These are phyloP conservation scores for Zoanthus sansibaricus DNA, from an alignment of 92 coral and sea anemone species.

Conservation along the genomic window DNA sequence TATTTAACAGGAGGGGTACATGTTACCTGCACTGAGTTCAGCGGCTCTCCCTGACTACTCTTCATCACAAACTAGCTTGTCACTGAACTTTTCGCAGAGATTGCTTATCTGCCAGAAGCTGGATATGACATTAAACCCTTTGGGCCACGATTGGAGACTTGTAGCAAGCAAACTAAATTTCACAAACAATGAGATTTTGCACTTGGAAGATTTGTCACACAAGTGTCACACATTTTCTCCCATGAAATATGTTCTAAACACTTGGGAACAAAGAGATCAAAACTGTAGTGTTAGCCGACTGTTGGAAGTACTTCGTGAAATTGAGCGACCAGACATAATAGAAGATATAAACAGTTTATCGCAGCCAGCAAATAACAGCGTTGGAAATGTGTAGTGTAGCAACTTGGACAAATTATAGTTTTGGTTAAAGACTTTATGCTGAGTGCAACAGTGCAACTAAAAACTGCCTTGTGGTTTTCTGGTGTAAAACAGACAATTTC, in stretches of 20 bases:
- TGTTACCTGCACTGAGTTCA: background rate
- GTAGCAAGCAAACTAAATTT: slow-evolving; percentile 83
- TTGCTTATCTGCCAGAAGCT: slow-evolving; percentile 64
- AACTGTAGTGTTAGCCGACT: slow-evolving; percentile 69
- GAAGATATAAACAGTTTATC: slow-evolving; percentile 22
- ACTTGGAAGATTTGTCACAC: slow-evolving; percentile 66
- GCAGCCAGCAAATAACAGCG: background rate
- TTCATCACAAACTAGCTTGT: slow-evolving; percentile 2
- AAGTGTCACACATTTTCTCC: slow-evolving; percentile 77
- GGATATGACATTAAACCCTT: slow-evolving; percentile 61
- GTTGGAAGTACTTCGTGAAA: slow-evolving; percentile 56
- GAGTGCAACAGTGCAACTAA: too few relatives aligned
- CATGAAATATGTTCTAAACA: slow-evolving; percentile 68
- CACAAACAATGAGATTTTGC: slow-evolving; percentile 68
- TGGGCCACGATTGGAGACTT: slow-evolving; percentile 78
- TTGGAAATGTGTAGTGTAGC: background rate
- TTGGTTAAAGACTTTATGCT: too few relatives aligned
- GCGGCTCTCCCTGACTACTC: background rate
- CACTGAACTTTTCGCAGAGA: slow-evolving; percentile 55
- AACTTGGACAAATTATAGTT: too few relatives aligned
- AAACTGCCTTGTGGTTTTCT: too few relatives aligned
- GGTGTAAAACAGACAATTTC: too few relatives aligned
- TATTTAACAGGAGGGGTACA: background rate
- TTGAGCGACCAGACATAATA: slow-evolving; percentile 79
- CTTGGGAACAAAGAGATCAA: slow-evolving; percentile 86